Base-by-base conservation (phyloP, 1,140 invertebrate genomes). In the Heliconius melpomene region DNA sequence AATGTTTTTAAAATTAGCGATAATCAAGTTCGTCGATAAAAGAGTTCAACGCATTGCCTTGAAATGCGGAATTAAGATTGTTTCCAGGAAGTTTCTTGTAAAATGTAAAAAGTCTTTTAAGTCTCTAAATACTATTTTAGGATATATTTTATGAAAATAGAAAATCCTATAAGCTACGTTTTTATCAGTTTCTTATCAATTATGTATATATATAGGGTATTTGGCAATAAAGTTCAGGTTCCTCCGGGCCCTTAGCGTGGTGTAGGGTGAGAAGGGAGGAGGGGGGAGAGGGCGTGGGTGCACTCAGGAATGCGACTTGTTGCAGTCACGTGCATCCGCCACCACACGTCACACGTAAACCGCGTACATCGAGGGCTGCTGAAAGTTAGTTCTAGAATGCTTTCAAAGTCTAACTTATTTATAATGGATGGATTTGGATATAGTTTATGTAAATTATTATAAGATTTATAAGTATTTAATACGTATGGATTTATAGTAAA, bases 261-360 rank as follows among this genome's bases (percentile, higher is more conserved):
- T 36, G 76, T 52, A 66, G 70, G 74, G 77, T 26, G 54, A 77
- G 40, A 32, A 5, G 32, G 32, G 32, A 7, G 32, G 3, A 0
- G 3, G 13, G 40, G 13, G 81, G 57, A 71, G 26, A 73, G 72
- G 82, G 82, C 78, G 75, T 83, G 84, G 87, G 85, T 85, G 87
- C 83, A 85, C 72, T 77, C 83, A 83, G 86, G 86, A 84, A 86
- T 85, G 84, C 86, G 85, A 92, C 91, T 92, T 93, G 91, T 93
- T 93, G 91, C 90, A 91, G 88, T 87, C 87, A 89, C 87, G 86
- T 89, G 88, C 85, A 86, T 85, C 81, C 81, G 82, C 74, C 80
- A 78, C 70, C 74, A 72, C 54, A 66, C 76, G 78, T 80, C 79
- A 83, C 77, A 77, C 79, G 73, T 80, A 57, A 83, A 72, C 54